Evolutionary conservation across 2,113 vertebrate genomes (phyloP).

Genomic region (Marmota monax): DNA sequence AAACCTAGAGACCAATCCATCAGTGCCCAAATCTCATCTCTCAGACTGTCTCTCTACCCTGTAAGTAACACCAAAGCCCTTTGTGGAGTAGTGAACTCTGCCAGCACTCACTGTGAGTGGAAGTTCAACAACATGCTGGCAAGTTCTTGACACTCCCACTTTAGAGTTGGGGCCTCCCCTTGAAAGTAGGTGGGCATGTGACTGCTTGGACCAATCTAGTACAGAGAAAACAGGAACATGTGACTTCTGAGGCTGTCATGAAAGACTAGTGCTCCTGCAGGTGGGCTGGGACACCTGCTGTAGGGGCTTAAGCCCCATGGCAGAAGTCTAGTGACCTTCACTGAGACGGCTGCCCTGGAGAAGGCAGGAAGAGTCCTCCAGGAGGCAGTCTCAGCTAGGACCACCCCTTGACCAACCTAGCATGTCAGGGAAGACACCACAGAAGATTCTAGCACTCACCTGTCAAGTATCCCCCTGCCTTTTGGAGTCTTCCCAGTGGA

Average conservation of each 20-base stretch:
- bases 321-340: background rate
- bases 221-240: background rate
- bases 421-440: background rate
- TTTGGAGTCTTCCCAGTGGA: background rate
- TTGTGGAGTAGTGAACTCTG: background rate
- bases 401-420: background rate
- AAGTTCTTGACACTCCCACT: no score
- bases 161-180: background rate
- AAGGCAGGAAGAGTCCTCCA: fast-evolving
- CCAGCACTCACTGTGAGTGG: background rate
- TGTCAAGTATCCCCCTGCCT: background rate
- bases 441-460: background rate
- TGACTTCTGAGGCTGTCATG: background rate
- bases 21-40: background rate
- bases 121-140: background rate
- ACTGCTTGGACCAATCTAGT: fast-evolving
- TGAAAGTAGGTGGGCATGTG: background rate
- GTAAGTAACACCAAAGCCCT: background rate
- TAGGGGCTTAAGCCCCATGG: background rate
- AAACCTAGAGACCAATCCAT: background rate
- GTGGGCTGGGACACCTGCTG: background rate
- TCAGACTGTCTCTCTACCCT: background rate
- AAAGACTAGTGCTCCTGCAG: background rate
- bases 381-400: background rate
- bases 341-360: fast-evolving